Percentiles rank a stretch among this genome's conserved stretches.
Conservation (phyloP, 2,888 invertebrate species). For the Adela reaumurella region DNA sequence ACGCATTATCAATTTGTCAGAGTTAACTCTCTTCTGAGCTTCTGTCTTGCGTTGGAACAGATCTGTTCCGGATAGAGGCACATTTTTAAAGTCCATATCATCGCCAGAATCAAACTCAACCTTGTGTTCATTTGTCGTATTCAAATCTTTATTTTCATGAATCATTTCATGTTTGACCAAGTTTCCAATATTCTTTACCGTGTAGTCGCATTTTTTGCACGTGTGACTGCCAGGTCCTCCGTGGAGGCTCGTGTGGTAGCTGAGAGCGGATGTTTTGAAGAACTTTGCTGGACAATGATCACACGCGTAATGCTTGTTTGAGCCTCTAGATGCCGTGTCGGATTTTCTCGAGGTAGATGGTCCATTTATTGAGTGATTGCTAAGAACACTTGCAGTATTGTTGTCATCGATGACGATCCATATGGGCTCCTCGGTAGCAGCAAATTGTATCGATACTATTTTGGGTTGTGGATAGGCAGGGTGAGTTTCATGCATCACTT, state of each 20-base stretch:
- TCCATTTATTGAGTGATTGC: slow-evolving; percentile 7
- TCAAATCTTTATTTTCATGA: slow-evolving; percentile 32
- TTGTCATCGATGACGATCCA: slow-evolving; percentile 44
- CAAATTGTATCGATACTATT: slow-evolving; percentile 36
- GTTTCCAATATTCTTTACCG: slow-evolving; percentile 65
- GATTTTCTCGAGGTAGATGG: slow-evolving; percentile 17
- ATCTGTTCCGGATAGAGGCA: slow-evolving; percentile 64
- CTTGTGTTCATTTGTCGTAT: slow-evolving; percentile 19
- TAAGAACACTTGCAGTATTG: slow-evolving; percentile 14
- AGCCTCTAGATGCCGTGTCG: slow-evolving; percentile 29
- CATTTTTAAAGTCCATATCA: slow-evolving; percentile 45
- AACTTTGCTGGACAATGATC: slow-evolving; percentile 71
- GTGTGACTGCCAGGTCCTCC: slow-evolving; percentile 62
- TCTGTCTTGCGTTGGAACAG: slow-evolving; percentile 62
- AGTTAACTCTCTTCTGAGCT: slow-evolving; percentile 49
- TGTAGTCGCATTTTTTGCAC: slow-evolving; percentile 69
- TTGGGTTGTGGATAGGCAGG: slow-evolving; percentile 63
- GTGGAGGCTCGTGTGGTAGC: slow-evolving; percentile 67
- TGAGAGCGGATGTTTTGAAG: slow-evolving; percentile 65
- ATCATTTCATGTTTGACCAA: slow-evolving; percentile 62
- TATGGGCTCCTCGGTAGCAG: slow-evolving; percentile 25
- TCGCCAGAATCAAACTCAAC: slow-evolving; percentile 50
- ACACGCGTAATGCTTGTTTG: slow-evolving; percentile 48
- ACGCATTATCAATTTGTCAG: slow-evolving; percentile 46
- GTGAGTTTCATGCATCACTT: slow-evolving; percentile 62